These are phyloP conservation scores for Tachypleus tridentatus DNA, from an alignment of 1,140 invertebrate genomes.

Conservation along the genomic window DNA sequence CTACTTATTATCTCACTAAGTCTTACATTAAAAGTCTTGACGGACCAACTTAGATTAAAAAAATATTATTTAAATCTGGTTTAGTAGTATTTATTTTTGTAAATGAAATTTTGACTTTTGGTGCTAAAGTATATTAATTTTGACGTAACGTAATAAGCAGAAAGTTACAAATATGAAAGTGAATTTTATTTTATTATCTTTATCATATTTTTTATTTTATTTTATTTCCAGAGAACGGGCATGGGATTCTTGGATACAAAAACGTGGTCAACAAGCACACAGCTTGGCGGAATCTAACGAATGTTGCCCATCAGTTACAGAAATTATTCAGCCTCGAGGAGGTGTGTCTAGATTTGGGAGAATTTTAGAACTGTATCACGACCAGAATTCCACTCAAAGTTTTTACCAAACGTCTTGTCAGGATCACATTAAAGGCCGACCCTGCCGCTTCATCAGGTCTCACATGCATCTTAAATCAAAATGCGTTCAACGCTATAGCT, in stretches of 20 bases:
- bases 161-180: too few species aligned
- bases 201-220: not conserved
- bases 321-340: constrained; percentile 60
- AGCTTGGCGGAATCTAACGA: constrained; percentile 31
- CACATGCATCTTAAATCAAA: constrained; percentile 46
- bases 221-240: constrained; percentile 7
- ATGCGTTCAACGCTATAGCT: constrained; percentile 73
- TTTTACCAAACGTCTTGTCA: constrained; percentile 71
- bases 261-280: not conserved
- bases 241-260: constrained; percentile 1
- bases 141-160: too few species aligned
- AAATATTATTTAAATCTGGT: too few species aligned
- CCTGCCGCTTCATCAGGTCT: constrained; percentile 60
- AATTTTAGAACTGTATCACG: constrained; percentile 59
- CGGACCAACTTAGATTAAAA: too few species aligned
- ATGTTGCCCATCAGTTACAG: constrained; percentile 63
- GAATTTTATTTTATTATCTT: too few species aligned
- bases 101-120: too few species aligned
- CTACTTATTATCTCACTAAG: too few species aligned
- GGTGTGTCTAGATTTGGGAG: constrained; percentile 56
- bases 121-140: too few species aligned
- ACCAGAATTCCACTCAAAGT: constrained; percentile 41
- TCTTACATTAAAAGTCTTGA: too few species aligned
- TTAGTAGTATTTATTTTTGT: too few species aligned
- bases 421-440: constrained; percentile 51